phyloP scores from a whole-genome alignment of 2,797 vertebrate species.

The Cichlasoma orientale region DNA sequence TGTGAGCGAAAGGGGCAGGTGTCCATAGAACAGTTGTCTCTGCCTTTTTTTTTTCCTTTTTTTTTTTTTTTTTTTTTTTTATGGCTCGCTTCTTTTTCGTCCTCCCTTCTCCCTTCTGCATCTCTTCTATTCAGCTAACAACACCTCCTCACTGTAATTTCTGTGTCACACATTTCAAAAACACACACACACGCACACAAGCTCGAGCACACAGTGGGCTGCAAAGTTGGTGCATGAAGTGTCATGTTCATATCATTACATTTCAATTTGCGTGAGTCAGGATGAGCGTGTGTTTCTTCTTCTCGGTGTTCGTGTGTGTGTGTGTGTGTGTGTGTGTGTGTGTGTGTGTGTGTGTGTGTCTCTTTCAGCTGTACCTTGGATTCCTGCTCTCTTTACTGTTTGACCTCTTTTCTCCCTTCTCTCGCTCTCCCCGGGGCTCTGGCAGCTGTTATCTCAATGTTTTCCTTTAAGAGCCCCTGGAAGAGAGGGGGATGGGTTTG shows the following conservation, averaged over 20 bases:
- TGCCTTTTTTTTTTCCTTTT: slow-evolving; percentile 20
- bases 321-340: not conserved
- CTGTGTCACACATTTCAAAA: slow-evolving; percentile 63
- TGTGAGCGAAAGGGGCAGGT: slow-evolving; percentile 80
- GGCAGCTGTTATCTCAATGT: slow-evolving; percentile 85
- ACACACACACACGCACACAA: slow-evolving; percentile 47
- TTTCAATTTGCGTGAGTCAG: slow-evolving; percentile 65
- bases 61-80: slow-evolving; percentile 9
- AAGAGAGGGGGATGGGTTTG: slow-evolving; percentile 69
- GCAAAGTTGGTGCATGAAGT: slow-evolving; percentile 73
- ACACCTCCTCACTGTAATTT: slow-evolving; percentile 73
- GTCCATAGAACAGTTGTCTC: slow-evolving; percentile 76
- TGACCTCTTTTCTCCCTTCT: slow-evolving; percentile 81
- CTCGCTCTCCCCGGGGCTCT: slow-evolving; percentile 77
- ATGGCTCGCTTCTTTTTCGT: slow-evolving; percentile 23
- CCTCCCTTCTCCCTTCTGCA: slow-evolving; percentile 45
- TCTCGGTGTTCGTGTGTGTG: slow-evolving; percentile 13
- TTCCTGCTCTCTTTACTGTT: slow-evolving; percentile 80
- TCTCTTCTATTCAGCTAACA: slow-evolving; percentile 58
- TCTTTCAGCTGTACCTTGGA: slow-evolving; percentile 78
- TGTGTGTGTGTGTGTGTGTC: not conserved
- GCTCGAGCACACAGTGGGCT: slow-evolving; percentile 66
- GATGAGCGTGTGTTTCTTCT: slow-evolving; percentile 15
- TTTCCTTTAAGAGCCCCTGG: slow-evolving; percentile 81
- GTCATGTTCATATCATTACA: slow-evolving; percentile 68